phyloP scores from a whole-genome alignment of 2,797 vertebrate species.

The Odontamblyopus rebecca region DNA sequence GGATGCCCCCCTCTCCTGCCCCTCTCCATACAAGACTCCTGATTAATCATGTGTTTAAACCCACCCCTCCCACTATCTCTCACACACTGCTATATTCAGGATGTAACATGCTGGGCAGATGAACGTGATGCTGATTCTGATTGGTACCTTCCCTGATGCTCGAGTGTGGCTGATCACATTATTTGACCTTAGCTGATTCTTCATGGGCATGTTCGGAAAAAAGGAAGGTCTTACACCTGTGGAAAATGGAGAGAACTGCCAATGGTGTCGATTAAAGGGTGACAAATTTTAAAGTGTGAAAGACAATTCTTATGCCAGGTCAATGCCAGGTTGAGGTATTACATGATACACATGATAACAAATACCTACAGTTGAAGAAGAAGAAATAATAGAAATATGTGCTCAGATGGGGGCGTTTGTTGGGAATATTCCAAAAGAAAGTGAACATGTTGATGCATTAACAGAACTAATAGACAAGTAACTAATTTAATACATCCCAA shows the following conservation, averaged over 20 bases:
- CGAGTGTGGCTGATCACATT: slow-evolving; percentile 8
- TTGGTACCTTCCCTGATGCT: slow-evolving; percentile 22
- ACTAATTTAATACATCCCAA: neutral
- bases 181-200: slow-evolving; percentile 25
- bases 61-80: slow-evolving; percentile 21
- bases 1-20: slow-evolving; percentile 4
- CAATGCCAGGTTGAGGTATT: neutral
- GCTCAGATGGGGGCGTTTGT: neutral
- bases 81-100: slow-evolving; percentile 14
- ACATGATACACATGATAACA: neutral
- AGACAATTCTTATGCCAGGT: neutral
- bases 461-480: neutral
- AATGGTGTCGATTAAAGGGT: neutral
- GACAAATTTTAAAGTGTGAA: neutral
- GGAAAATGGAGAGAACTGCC: slow-evolving; percentile 1
- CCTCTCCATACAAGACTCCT: slow-evolving; percentile 8
- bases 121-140: slow-evolving; percentile 56
- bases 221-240: slow-evolving; percentile 1
- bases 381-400: neutral
- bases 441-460: neutral
- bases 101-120: slow-evolving; percentile 20
- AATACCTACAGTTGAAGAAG: neutral
- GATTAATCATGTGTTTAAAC: slow-evolving; percentile 61
- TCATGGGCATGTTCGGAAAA: neutral
- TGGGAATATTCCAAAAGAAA: neutral